Evolutionary conservation across 2,113 vertebrate species (phyloP).

Genomic region (Spheniscus mendiculus): DNA sequence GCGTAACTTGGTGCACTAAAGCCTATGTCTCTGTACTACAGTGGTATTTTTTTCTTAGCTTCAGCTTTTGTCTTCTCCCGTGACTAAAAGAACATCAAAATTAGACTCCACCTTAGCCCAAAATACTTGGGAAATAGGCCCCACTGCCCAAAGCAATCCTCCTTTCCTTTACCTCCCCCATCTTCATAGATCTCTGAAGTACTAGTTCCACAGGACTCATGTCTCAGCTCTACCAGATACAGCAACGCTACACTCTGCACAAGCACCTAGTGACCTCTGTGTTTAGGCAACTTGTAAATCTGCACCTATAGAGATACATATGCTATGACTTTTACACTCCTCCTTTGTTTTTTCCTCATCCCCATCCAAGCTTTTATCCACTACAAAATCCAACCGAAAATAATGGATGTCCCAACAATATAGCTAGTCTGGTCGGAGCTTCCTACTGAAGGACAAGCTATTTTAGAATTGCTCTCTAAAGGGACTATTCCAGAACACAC

Average conservation of each 20-base stretch:
- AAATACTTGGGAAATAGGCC: not conserved
- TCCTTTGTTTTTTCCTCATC: not conserved
- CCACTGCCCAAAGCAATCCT: not conserved
- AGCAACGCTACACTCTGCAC: not conserved
- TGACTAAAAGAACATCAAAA: not conserved
- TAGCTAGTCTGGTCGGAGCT: not conserved
- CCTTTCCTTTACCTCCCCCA: not conserved
- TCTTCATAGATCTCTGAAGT: not conserved
- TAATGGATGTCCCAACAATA: not conserved
- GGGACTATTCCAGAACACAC: not conserved
- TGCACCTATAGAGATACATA: not conserved
- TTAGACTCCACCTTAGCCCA: not conserved
- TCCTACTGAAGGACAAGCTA: not conserved
- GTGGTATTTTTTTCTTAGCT: not conserved
- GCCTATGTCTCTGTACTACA: not conserved
- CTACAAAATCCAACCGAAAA: not conserved
- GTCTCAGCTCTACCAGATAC: not conserved
- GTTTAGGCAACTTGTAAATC: not conserved
- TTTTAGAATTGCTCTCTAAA: not conserved
- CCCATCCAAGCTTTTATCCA: not conserved
- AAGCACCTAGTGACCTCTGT: not conserved
- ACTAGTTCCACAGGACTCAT: not conserved
- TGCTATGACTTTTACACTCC: not conserved
- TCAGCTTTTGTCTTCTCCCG: not conserved
- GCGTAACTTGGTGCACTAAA: not conserved